Conservation (phyloP, 2,797 vertebrate species). For the Sebastes diaconus region DNA sequence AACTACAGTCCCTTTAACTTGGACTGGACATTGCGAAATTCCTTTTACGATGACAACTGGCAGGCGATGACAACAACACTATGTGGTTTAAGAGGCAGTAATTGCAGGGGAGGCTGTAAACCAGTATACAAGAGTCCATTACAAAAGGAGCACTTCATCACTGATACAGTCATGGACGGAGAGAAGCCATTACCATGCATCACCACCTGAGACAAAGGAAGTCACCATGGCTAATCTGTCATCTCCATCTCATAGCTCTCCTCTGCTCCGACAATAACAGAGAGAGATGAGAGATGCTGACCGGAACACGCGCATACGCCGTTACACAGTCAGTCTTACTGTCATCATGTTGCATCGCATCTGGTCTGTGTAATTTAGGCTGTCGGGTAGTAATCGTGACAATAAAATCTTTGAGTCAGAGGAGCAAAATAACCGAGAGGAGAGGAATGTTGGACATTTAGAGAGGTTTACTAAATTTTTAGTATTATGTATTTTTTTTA, state of each 20-base stretch:
- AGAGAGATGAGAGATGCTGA: background rate
- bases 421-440: background rate
- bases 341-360: conserved; percentile 14
- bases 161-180: background rate
- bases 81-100: conserved; percentile 9
- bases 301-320: background rate
- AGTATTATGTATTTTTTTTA: no score
- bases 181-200: conserved; percentile 25
- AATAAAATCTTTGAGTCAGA: conserved; percentile 1
- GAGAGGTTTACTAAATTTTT: background rate
- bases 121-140: conserved; percentile 31
- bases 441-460: background rate
- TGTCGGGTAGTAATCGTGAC: conserved; percentile 2
- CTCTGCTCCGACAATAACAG: conserved; percentile 11
- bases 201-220: conserved; percentile 36
- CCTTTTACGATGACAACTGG: background rate
- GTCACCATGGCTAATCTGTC: conserved; percentile 41
- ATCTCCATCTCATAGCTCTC: conserved; percentile 32
- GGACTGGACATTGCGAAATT: background rate
- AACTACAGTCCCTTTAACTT: background rate
- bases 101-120: conserved; percentile 31
- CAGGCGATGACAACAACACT: background rate
- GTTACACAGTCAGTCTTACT: background rate
- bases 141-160: conserved; percentile 33
- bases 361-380: conserved; percentile 8